Evolutionary conservation across 2,113 vertebrate species (phyloP).

Genomic region (Ptyas mucosa): DNA sequence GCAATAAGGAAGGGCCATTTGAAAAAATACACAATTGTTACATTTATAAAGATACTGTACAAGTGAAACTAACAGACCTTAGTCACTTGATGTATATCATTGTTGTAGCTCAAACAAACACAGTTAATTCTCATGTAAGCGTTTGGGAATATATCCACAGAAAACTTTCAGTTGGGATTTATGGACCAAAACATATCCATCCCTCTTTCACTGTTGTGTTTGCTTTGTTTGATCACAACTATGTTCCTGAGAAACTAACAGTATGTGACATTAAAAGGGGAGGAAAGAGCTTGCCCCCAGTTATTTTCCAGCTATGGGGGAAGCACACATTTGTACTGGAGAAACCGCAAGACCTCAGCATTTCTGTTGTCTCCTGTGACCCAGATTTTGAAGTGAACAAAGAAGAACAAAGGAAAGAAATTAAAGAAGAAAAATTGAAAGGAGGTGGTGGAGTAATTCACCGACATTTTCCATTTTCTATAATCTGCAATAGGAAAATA

Average conservation of each 20-base stretch:
- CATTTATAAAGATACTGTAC: conserved; percentile 81
- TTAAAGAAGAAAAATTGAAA: conserved; percentile 79
- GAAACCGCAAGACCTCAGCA: conserved; percentile 75
- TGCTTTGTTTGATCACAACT: conserved; percentile 83
- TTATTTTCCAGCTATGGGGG: conserved; percentile 94
- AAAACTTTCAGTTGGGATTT: conserved; percentile 83
- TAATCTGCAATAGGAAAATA: conserved; percentile 69
- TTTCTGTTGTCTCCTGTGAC: conserved; percentile 72
- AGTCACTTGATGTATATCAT: conserved; percentile 83
- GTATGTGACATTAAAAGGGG: conserved; percentile 80
- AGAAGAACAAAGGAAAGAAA: conserved; percentile 75
- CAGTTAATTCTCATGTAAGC: conserved; percentile 75
- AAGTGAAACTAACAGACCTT: conserved; percentile 81
- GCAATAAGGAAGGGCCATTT: conserved; percentile 85
- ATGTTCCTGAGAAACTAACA: conserved; percentile 82
- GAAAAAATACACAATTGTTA: conserved; percentile 79
- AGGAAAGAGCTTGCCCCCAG: conserved; percentile 79
- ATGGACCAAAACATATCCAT: conserved; percentile 92
- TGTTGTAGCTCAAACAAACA: conserved; percentile 75
- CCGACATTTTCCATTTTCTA: conserved; percentile 73
- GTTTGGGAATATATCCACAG: conserved; percentile 77
- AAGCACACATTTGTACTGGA: conserved; percentile 80
- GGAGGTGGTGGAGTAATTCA: conserved; percentile 77
- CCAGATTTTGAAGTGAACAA: conserved; percentile 79
- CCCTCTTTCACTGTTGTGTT: conserved; percentile 86